These are phyloP conservation scores for Talpa occidentalis DNA, from an alignment of 2,113 vertebrate species.

Conservation along the genomic window DNA sequence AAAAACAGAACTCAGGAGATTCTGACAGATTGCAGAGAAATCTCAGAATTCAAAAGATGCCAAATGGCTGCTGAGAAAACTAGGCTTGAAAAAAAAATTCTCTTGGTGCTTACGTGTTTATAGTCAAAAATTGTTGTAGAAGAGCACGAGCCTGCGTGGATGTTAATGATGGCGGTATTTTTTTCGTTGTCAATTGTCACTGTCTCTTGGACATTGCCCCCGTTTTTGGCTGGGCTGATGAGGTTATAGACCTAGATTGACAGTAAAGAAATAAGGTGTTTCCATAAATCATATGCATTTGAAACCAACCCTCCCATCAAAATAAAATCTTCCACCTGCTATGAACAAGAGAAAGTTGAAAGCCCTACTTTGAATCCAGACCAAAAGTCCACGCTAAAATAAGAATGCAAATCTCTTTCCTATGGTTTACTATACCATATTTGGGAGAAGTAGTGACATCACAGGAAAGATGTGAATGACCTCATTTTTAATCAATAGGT, in stretches of 20 bases:
- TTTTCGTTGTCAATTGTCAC: slow-evolving; percentile 81
- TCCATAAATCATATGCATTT: not conserved
- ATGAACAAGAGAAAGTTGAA: not conserved
- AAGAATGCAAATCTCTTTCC: not conserved
- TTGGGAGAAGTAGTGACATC: not conserved
- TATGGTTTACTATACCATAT: not conserved
- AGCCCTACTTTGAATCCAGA: not conserved
- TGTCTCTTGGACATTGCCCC: slow-evolving; percentile 78
- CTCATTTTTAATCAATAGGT: not conserved
- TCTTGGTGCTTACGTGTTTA: slow-evolving; percentile 78
- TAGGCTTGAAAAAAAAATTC: not conserved
- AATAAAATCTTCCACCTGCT: not conserved
- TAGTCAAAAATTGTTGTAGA: slow-evolving; percentile 88
- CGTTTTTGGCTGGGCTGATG: slow-evolving; percentile 17
- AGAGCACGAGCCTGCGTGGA: slow-evolving; percentile 81
- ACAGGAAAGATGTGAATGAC: not conserved
- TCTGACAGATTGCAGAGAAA: not conserved
- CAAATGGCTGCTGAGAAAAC: not conserved
- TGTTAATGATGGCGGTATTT: slow-evolving; percentile 56
- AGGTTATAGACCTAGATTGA: slow-evolving; percentile 75
- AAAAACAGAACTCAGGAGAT: slow-evolving; percentile 27
- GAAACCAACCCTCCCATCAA: not conserved
- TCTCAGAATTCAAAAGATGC: not conserved
- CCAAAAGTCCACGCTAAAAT: not conserved
- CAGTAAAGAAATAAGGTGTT: slow-evolving; percentile 11